Evolutionary conservation across 2,797 vertebrate species (phyloP), one percentile per base, ranked within the genome.

Genomic region (Crotalus adamanteus): DNA sequence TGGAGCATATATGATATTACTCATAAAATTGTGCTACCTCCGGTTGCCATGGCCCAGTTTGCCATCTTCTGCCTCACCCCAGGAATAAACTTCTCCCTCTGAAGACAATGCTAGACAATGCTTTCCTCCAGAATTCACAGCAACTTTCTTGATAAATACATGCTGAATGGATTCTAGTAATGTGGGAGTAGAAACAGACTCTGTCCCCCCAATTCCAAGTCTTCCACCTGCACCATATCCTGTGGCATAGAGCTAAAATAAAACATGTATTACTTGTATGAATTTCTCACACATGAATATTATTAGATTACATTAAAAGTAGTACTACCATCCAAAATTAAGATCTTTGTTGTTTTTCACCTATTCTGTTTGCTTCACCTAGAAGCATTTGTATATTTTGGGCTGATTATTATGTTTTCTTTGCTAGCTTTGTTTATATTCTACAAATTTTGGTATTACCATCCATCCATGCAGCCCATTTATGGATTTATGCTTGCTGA

Each of bases 61-160:
- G 59, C 99, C 99, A 90, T 99, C 99, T 97, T 99, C 99, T 1
- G 99, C 99, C 93, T 99, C 99, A 51, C 99, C 99, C 99, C 99
- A 99, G 0, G 99, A 99, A 97, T 99, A 99, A 53, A 99, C 99
- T 95, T 99, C 99, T 78, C 99, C 99, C 95, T 99, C 99, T 4
- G 99, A 99, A 87, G 99, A 99, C 88, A 99, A 97, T 0, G 99
- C 99, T 94, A 99, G 98, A 94, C 99, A 99, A 97, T 99, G 99
- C 93, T 99, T 99, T 94, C 99, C 99, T 94, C 99, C 99, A 0
- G 99, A 99, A 97, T 99, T 99, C 94, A 99, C 99, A 0, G 99
- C 99, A 95, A 99, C 99, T 96, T 99, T 99, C 97, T 98, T 98
- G 96, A 99, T 99, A 96, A 99, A 99, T 25, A 99, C 99, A 2